Evolutionary conservation across 2,797 vertebrate genomes (phyloP), one percentile per base, ranked within the genome.

Genomic region (Lacerta bilineata): DNA sequence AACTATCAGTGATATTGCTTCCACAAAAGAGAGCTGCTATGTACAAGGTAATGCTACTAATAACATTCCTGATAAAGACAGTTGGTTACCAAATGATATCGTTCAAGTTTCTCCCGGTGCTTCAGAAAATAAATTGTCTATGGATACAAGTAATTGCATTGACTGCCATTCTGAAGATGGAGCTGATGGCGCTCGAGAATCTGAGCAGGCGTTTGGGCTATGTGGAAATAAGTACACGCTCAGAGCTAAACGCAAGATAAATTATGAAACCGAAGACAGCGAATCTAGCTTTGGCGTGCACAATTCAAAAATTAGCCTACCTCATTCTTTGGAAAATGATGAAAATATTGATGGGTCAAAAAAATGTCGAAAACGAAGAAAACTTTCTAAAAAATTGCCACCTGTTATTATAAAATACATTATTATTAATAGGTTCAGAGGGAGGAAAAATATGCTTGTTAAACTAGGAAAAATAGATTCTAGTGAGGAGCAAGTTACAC

Each of bases 401-500:
- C 98, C 99, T 55, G 97, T 99, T 93, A 99, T 99, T 93, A 99
- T 99, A 94, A 99, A 99, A 94, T 99, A 99, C 94, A 99, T 99
- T 92, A 99, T 99, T 90, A 99, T 99, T 94, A 99, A 99, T 96
- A 96, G 99, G 91, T 99, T 99, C 95, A 99, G 99, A 97, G 99
- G 99, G 84, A 98, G 98, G 95, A 99, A 99, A 96, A 99, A 99
- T 96, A 99, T 99, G 99, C 95, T 99, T 96, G 98, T 99, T 92
- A 99, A 99, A 93, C 97, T 99, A 96, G 97, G 97, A 82, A 99
- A 98, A 97, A 96, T 99, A 95, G 98, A 97, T 89, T 96, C 97
- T 86, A 97, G 97, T 88, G 98, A 99, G 94, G 97, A 98, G 93
- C 92, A 96, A 89, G 98, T 99, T 87, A 87, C 97, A 91, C 96